These are phyloP conservation scores for Neoaliturus tenellus DNA, from an alignment of 2,888 invertebrate species.

Conservation along the genomic window DNA sequence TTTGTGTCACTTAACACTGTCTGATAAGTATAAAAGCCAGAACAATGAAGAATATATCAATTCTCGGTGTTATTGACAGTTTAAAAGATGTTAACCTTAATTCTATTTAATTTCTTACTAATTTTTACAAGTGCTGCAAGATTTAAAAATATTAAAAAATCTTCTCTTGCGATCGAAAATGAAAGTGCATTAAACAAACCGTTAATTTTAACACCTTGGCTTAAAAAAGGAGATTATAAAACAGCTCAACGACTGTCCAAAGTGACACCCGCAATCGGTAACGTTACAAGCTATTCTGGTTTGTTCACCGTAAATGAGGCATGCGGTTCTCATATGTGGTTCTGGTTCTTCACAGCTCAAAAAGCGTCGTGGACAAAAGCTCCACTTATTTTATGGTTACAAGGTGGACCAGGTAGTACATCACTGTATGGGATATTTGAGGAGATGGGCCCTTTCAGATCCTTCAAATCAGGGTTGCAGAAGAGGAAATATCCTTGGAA, in stretches of 20 bases:
- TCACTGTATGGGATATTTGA: constrained; percentile 76
- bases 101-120: too few relatives aligned
- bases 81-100: too few relatives aligned
- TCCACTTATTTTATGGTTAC: constrained; percentile 76
- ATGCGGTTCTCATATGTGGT: constrained; percentile 72
- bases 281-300: constrained; percentile 77
- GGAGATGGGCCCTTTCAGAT: constrained; percentile 76
- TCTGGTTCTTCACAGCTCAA: constrained; percentile 73
- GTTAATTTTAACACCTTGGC: constrained; percentile 77
- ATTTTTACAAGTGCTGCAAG: too few relatives aligned
- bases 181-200: constrained; percentile 70
- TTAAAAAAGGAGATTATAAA: constrained; percentile 74
- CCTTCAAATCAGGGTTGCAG: not conserved
- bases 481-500: constrained; percentile 77
- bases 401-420: constrained; percentile 77
- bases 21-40: too few relatives aligned
- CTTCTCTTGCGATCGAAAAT: not conserved
- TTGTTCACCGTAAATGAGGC: constrained; percentile 77
- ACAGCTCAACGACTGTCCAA: constrained; percentile 70
- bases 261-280: constrained; percentile 65
- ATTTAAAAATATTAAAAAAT: too few relatives aligned
- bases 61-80: too few relatives aligned
- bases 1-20: too few relatives aligned
- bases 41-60: too few relatives aligned
- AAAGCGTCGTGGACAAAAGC: constrained; percentile 70